phyloP scores from a whole-genome alignment of 30 jellyfish, hydroid and myxozoan species.

The Haliclystus octoradiatus region DNA sequence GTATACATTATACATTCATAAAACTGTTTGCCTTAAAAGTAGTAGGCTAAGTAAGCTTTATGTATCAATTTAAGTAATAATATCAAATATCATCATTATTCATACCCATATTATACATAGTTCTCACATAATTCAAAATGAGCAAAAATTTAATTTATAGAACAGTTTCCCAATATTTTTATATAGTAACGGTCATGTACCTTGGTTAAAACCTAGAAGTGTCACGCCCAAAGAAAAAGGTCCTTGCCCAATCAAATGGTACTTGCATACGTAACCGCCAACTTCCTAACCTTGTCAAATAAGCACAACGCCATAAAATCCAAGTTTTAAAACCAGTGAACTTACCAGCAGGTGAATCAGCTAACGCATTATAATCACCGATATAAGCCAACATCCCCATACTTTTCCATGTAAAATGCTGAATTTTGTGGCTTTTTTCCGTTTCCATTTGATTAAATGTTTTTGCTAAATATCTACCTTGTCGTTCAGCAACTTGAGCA shows the following conservation, averaged over 20 bases:
- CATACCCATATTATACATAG: no score
- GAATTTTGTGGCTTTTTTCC: conserved; percentile 4
- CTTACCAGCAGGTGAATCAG: conserved; percentile 76
- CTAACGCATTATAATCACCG: conserved; percentile 85
- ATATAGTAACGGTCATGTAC: no score
- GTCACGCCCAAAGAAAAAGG: conserved; percentile 92
- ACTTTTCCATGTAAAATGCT: conserved; percentile 58
- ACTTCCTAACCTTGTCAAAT: conserved; percentile 83
- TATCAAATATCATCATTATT: no score
- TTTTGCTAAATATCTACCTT: conserved; percentile 26
- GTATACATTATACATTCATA: no score
- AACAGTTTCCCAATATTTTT: no score
- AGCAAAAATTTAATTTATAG: no score
- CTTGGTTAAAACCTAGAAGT: conserved; percentile 53
- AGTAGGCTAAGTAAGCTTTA: no score
- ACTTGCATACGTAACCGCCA: conserved; percentile 96
- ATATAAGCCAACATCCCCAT: conserved; percentile 92
- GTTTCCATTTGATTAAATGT: background rate
- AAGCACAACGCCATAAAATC: conserved; percentile 95
- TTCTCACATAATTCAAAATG: no score
- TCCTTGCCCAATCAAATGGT: conserved; percentile 94
- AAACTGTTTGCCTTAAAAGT: no score
- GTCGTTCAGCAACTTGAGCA: conserved; percentile 93
- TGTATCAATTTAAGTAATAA: no score
- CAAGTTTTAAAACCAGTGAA: conserved; percentile 83